Evolutionary conservation across 2,797 vertebrate genomes (phyloP).

Genomic region (Poeciliopsis infans): DNA sequence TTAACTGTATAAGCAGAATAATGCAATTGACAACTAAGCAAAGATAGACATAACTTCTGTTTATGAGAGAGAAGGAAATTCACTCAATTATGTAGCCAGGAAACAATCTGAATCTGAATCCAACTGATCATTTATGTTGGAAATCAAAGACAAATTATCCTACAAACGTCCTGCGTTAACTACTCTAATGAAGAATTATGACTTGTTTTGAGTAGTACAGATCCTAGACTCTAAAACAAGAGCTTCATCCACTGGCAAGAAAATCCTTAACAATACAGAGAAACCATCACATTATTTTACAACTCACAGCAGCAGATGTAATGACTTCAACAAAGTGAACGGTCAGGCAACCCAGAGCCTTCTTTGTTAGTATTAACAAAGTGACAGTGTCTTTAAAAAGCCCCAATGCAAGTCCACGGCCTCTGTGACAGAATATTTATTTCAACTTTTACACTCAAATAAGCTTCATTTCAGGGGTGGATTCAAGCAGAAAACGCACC

Average conservation of each 20-base stretch:
- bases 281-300: conserved; percentile 2
- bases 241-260: background rate
- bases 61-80: background rate
- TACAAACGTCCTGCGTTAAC: too few species aligned
- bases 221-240: background rate
- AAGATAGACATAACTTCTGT: background rate
- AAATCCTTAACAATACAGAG: background rate
- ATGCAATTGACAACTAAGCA: background rate
- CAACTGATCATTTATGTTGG: background rate
- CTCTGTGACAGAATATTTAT: conserved; percentile 40
- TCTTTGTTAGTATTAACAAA: conserved; percentile 30
- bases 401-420: conserved; percentile 3
- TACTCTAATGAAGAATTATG: too few species aligned
- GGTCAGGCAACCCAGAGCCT: conserved; percentile 8
- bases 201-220: background rate
- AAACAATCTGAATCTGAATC: too few species aligned
- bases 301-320: conserved; percentile 11
- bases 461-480: conserved; percentile 41
- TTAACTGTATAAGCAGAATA: background rate
- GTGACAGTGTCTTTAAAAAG: conserved; percentile 20
- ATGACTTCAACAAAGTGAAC: conserved; percentile 23
- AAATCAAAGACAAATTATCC: too few species aligned
- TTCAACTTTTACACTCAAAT: conserved; percentile 50
- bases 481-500: conserved; percentile 52
- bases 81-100: background rate